Base-by-base conservation (phyloP, 2,888 invertebrate species). In the Scrobipalpa atriplicella region DNA sequence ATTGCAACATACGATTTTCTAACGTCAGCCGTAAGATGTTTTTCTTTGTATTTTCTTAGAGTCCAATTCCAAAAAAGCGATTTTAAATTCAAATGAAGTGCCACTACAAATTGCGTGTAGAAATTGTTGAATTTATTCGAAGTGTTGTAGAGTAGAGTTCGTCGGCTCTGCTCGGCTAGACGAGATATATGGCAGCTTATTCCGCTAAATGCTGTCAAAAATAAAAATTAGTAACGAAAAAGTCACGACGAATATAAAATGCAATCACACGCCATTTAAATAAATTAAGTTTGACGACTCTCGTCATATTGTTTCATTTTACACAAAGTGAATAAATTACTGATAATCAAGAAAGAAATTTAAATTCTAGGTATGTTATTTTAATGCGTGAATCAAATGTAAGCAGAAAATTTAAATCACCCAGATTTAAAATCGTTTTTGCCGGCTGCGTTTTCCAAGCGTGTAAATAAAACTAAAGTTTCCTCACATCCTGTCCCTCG, bases 401-500 rank as follows among this genome's bases (percentile, higher is more conserved):
- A n/a, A n/a, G n/a, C 41, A 41, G 41, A 2, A 6, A 6, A 43
- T 43, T 43, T 2, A 7, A 9, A 1, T 1, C 41, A 8, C n/a
- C 43, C n/a, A 43, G 43, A 11, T 13, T 1, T 3, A 43, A 43
- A 43, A 11, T 8, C 13, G 43, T n/a, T 43, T n/a, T 47, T 29
- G 29, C 29, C 47, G n/a, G 16, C 47, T 16, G 47, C 47, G 47
- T 16, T 47, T 47, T 3, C n/a, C 47, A 8, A 8, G 13, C 13
- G 29, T 64, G 51, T n/a, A 21, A 64, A 52, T 8, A n/a, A 16
- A 38, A 36, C 21, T 41, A 36, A 65, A 58, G 38, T 61, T 18
- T n/a, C 19, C 41, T 19, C 21, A 41, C 19, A 61, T 38, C 38
- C 38, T 9, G 60, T 41, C 72, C 77, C 74, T 67, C 75, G 79